Evolutionary conservation across 2,797 vertebrate species (phyloP).

Genomic region (Melopsittacus undulatus): DNA sequence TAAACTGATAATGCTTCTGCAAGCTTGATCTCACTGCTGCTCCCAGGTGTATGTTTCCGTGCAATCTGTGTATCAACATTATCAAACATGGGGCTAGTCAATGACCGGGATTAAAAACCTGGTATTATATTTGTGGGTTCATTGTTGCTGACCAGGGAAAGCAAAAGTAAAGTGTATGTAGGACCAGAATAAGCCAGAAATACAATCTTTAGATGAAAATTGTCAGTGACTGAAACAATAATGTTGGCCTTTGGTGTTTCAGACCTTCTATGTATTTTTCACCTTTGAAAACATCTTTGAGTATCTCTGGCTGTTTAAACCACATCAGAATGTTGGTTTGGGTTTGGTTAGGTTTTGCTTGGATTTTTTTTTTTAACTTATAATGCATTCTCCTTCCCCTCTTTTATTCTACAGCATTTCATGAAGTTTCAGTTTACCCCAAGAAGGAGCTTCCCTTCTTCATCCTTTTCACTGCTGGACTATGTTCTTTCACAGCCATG

Average conservation of each 20-base stretch:
- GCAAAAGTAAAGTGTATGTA: neutral
- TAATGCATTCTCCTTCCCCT: neutral
- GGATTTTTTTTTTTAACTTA: neutral
- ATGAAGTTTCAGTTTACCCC: slow-evolving; percentile 98
- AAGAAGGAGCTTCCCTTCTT: slow-evolving; percentile 99
- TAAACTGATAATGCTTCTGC: neutral
- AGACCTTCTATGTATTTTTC: neutral
- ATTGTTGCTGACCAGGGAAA: neutral
- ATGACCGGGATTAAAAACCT: neutral
- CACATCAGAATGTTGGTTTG: neutral
- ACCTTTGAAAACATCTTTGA: neutral
- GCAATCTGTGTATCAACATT: neutral
- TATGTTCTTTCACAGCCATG: slow-evolving; percentile 99
- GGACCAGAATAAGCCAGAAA: neutral
- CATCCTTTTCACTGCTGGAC: slow-evolving; percentile 96
- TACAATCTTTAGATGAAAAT: neutral
- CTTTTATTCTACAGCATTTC: slow-evolving; percentile 87
- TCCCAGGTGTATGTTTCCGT: accelerated
- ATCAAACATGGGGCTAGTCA: neutral
- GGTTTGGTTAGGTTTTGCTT: neutral
- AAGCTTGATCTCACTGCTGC: neutral
- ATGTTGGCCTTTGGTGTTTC: neutral
- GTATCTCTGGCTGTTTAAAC: neutral
- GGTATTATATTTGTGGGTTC: neutral
- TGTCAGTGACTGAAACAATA: neutral